Conservation (phyloP, 2,113 vertebrate genomes). For the Chlorocebus sabaeus region DNA sequence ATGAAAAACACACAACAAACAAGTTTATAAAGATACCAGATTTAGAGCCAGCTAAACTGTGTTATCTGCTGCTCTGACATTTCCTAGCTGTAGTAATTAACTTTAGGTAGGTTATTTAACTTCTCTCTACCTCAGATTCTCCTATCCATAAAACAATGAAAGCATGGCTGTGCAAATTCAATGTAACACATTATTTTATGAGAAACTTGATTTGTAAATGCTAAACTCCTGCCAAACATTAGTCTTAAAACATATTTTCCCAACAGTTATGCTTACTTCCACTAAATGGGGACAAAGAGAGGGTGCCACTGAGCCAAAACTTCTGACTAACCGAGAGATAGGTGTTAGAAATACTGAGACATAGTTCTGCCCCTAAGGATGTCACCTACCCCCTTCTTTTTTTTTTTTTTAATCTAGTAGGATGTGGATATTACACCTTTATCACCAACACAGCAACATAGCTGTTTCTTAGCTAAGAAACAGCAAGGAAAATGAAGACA, state of each 20-base stretch:
- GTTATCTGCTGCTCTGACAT: background rate
- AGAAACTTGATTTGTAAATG: constrained; percentile 35
- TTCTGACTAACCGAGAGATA: background rate
- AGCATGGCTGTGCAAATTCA: background rate
- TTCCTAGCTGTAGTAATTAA: background rate
- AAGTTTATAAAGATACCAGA: background rate
- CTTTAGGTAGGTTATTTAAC: background rate
- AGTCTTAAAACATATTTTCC: constrained; percentile 21
- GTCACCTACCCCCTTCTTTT: background rate
- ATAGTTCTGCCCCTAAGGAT: background rate
- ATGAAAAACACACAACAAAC: background rate
- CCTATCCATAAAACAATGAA: constrained; percentile 7
- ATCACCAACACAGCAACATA: background rate
- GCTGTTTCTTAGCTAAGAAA: too few relatives aligned
- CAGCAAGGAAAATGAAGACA: background rate
- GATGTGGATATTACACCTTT: background rate
- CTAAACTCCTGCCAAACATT: background rate
- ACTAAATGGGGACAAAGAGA: background rate
- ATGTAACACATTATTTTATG: background rate
- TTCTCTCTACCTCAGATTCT: background rate
- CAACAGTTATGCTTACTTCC: background rate
- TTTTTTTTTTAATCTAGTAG: background rate
- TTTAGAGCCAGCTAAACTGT: background rate
- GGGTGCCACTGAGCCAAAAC: background rate
- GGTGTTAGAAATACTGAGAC: constrained; percentile 5